phyloP scores from a whole-genome alignment of 2,113 vertebrate genomes.

The Ochotona princeps region DNA sequence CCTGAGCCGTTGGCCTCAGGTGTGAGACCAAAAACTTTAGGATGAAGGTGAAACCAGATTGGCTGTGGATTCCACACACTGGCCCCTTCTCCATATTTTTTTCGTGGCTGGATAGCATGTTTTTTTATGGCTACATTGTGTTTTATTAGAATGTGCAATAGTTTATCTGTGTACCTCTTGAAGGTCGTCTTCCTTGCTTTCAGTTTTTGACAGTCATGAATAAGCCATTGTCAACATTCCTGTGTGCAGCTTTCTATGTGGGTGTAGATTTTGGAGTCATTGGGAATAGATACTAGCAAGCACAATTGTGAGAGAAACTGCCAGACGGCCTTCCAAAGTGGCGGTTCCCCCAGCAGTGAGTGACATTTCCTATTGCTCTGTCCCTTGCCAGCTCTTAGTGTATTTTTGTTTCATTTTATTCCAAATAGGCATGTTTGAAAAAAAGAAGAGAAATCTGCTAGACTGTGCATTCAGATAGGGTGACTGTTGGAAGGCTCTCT shows the following conservation, averaged over 20 bases:
- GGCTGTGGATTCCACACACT: neutral
- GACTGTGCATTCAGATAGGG: neutral
- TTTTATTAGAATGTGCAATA: neutral
- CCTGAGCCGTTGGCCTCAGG: neutral
- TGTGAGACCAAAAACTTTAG: neutral
- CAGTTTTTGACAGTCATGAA: constrained; percentile 2
- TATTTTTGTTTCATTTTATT: constrained; percentile 35
- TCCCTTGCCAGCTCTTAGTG: neutral
- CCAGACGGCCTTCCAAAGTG: neutral
- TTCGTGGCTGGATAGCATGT: neutral
- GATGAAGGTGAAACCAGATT: neutral
- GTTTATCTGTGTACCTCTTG: neutral
- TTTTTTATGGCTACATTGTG: neutral
- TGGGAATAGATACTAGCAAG: neutral
- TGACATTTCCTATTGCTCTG: neutral
- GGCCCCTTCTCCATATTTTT: neutral
- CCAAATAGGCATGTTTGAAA: neutral
- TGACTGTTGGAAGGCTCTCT: neutral
- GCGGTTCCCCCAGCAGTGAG: neutral
- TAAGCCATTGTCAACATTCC: neutral
- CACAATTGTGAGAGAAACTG: neutral
- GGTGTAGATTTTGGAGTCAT: neutral
- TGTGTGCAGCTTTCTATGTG: neutral
- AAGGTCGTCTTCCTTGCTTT: neutral
- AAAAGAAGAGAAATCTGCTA: neutral